Evolutionary conservation across 2,888 invertebrate species (phyloP), one percentile per base, ranked within the genome.

Genomic region (Mamestra brassicae): DNA sequence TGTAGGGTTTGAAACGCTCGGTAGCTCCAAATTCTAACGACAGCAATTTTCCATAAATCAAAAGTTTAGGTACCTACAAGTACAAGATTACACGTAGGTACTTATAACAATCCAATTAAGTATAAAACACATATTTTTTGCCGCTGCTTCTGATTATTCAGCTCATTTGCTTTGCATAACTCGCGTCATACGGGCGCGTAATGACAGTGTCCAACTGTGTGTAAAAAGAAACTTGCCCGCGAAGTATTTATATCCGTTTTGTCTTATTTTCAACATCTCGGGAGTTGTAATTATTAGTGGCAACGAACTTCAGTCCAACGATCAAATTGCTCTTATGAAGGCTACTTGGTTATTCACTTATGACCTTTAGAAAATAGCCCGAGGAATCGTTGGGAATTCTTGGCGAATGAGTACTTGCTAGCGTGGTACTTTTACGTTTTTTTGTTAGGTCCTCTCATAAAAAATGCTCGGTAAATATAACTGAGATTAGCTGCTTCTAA

Each of bases 291-390:
- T 95, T 94, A 94, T 92, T 90, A 88, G 90, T 90, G 93, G 89
- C 93, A 92, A 92, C 91, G 94, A 93, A 94, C 94, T 88, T 90
- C 89, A 80, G 78, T 71, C 61, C 71, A 75, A 74, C 81, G 87
- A 89, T 88, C 86, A 86, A 85, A 84, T 87, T 84, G 72, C 83
- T 92, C 89, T 85, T 89, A 87, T 86, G 89, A 90, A 92, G 90
- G 91, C 90, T 91, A 85, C 85, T 87, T 93, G 95, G 95, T 94
- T 95, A 88, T 95, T 95, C 93, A 95, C 96, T 88, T 85, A 85
- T 95, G 95, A 95, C 96, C 96, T 96, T 96, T 96, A 94, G 88
- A 90, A 90, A 93, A 92, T 92, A 89, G 89, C 91, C 87, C 84
- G 83, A 87, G 90, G 90, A 90, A 89, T 90, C 86, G 89, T 85